Percentiles rank a stretch among this genome's conserved stretches.
These are phyloP conservation scores for Brachionus angularis DNA, from an alignment of 1,140 invertebrate genomes.

Conservation along the genomic window DNA sequence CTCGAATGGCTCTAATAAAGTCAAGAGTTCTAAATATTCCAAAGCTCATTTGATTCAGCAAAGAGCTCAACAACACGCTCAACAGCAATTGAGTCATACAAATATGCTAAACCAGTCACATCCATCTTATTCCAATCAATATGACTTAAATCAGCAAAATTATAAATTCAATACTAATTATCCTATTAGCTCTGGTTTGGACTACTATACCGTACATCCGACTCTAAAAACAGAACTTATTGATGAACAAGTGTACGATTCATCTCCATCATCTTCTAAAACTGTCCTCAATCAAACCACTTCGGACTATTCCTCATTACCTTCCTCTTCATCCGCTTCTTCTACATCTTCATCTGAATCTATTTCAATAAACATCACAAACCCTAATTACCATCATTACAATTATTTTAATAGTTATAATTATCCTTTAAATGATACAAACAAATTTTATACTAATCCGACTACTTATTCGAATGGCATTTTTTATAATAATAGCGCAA, in stretches of 20 bases:
- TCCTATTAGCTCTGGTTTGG: background rate
- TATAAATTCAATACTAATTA: slow-evolving; percentile 16
- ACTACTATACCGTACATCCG: slow-evolving; percentile 23
- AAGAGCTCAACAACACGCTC: slow-evolving; percentile 26
- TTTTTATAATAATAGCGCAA: slow-evolving; percentile 15
- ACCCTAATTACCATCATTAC: slow-evolving; percentile 23
- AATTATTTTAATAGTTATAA: slow-evolving; percentile 15
- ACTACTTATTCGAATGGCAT: slow-evolving; percentile 18
- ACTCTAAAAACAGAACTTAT: slow-evolving; percentile 7
- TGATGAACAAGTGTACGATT: slow-evolving; percentile 3
- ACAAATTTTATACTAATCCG: slow-evolving; percentile 14
- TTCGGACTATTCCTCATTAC: slow-evolving; percentile 7
- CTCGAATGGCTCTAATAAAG: no score
- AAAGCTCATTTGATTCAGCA: slow-evolving; percentile 32
- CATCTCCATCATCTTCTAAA: no score
- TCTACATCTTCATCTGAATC: slow-evolving; percentile 24
- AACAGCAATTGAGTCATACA: slow-evolving; percentile 12
- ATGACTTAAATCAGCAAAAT: background rate
- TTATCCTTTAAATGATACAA: slow-evolving; percentile 9
- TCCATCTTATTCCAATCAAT: background rate
- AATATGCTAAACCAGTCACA: no score
- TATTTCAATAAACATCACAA: slow-evolving; percentile 21
- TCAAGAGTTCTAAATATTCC: slow-evolving; percentile 5
- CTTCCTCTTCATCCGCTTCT: background rate
- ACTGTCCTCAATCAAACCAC: background rate